Evolutionary conservation across 2,888 invertebrate species (phyloP), one percentile per base, ranked within the genome.

Genomic region (Corythucha ciliata): DNA sequence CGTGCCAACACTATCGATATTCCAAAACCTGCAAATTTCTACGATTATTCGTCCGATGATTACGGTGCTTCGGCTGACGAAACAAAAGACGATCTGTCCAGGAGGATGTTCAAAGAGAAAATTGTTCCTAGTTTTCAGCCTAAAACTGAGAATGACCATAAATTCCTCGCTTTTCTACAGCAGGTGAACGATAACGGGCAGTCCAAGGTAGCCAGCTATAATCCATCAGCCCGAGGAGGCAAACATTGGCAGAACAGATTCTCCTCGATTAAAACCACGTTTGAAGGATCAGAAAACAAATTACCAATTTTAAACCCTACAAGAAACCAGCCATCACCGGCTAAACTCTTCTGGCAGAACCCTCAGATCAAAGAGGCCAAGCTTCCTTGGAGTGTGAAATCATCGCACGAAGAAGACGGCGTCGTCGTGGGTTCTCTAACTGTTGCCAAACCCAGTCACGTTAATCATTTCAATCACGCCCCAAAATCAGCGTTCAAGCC

Each of bases 1-100:
- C 76, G 89, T 14, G 88, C 89, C 3, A 90, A 90, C 61, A 90
- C 90, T 1, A 86, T 89, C 57, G 88, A 89, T 64, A 87, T 89
- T 65, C 87, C 88, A 1, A 84, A 84, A 62, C 77, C 79, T 0
- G 58, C 74, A 68, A 77, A 63, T 70, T 72, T 40, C 65, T 64
- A 65, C 42, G 62, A 63, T 34, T 61, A 61, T 49, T 70, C 68
- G 57, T 70, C 70, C 39, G 68, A 67, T 54, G 70, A 70, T 52
- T 72, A 74, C 16, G 73, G 73, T 21, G 58, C 54, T 2, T 59
- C 62, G 25, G 60, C 61, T 6, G 63, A 63, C 27, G 58, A 58
- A 49, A 59, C 52, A 42, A 51, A 48, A 36, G 54, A 55, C 25
- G 49, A 56, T 26, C 49, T 46, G 45, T 26, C 41, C 14, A 41